phyloP scores from a whole-genome alignment of 1,140 invertebrate genomes.

The Wasmannia auropunctata region DNA sequence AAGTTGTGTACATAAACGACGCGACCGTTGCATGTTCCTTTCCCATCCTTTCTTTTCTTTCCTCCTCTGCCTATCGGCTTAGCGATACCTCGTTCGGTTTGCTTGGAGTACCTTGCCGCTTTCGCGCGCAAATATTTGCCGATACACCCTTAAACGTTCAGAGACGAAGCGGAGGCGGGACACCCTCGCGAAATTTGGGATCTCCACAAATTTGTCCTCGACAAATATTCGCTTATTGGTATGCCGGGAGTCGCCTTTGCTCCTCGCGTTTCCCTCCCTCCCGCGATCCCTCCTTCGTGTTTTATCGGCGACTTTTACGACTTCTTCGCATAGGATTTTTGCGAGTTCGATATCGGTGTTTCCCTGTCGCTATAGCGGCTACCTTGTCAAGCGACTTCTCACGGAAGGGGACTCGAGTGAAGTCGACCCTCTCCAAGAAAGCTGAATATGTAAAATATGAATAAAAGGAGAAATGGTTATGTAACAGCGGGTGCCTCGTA shows the following conservation, averaged over 20 bases:
- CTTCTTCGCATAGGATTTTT: constrained; percentile 32
- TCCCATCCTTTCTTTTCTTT: background rate
- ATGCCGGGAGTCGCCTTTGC: constrained; percentile 51
- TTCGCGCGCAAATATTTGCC: constrained; percentile 70
- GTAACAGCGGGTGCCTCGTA: background rate
- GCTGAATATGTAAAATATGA: constrained; percentile 9
- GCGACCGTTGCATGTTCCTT: background rate
- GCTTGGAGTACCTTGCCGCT: constrained; percentile 46
- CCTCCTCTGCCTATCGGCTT: constrained; percentile 9
- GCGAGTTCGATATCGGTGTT: constrained; percentile 22
- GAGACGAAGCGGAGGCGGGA: constrained; percentile 20
- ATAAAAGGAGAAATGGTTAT: background rate
- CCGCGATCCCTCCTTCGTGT: constrained; percentile 17
- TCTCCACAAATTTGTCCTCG: constrained; percentile 67
- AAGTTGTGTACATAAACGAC: background rate
- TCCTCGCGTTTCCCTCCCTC: background rate
- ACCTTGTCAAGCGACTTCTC: constrained; percentile 28
- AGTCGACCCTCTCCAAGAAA: background rate
- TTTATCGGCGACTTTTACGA: constrained; percentile 51
- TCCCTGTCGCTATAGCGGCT: constrained; percentile 5
- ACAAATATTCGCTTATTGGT: constrained; percentile 70
- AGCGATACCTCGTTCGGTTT: constrained; percentile 30
- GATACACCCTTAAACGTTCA: constrained; percentile 55
- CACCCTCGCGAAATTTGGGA: constrained; percentile 61
- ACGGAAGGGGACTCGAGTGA: background rate